A percentile compares a stretch with the other conserved stretches of the same genome.
Evolutionary conservation across 2,888 invertebrate genomes (phyloP).

Genomic region (Zaprionus bogoriensis): DNA sequence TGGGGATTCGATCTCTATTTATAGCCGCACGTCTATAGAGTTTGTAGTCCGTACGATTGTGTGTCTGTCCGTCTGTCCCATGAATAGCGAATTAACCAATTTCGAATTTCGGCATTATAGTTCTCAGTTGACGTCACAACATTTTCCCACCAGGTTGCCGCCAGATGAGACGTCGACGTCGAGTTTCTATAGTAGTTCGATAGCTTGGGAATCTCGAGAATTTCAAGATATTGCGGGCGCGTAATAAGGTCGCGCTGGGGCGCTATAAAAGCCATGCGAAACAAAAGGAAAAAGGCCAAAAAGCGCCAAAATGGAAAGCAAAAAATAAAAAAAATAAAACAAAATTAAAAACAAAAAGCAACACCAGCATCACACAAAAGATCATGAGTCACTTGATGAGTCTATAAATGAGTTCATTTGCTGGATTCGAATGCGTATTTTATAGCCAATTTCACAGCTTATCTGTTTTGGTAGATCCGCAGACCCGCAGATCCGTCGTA

Average conservation of each 20-base stretch:
- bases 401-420: slow-evolving; percentile 58
- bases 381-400: slow-evolving; percentile 50
- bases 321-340: background rate
- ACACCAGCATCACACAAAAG: slow-evolving; percentile 27
- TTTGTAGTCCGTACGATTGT: no score
- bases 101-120: background rate
- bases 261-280: slow-evolving; percentile 33
- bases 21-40: no score
- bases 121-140: slow-evolving; percentile 5
- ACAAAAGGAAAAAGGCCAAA: no score
- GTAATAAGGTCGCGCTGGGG: slow-evolving; percentile 36
- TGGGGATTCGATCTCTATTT: background rate
- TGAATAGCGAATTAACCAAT: background rate
- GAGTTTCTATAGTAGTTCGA: no score
- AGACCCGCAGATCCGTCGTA: slow-evolving; percentile 17
- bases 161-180: slow-evolving; percentile 10
- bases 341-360: slow-evolving; percentile 6
- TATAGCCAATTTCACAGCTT: slow-evolving; percentile 19
- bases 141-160: background rate
- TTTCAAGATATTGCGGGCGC: slow-evolving; percentile 19
- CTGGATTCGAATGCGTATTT: slow-evolving; percentile 20
- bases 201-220: slow-evolving; percentile 41
- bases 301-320: slow-evolving; percentile 8
- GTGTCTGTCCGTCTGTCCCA: no score
- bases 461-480: slow-evolving; percentile 24